Conservation (phyloP, 1,140 invertebrate genomes). For the Anoplolepis gracilipes region DNA sequence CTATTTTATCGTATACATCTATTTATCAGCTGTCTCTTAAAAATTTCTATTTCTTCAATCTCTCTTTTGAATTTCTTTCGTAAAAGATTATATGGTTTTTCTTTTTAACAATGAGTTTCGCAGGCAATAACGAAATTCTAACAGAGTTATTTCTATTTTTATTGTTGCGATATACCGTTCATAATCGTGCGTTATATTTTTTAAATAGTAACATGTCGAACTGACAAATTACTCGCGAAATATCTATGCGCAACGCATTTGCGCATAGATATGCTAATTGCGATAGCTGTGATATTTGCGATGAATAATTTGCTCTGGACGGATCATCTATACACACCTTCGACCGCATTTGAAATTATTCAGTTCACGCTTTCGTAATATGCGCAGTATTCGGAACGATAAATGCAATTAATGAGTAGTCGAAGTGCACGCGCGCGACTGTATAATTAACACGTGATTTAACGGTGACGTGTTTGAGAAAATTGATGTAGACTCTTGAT, state of each 20-base stretch:
- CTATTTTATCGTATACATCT: constrained; percentile 2
- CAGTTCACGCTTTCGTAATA: constrained; percentile 36
- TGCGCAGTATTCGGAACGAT: constrained; percentile 33
- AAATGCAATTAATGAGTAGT: constrained; percentile 66
- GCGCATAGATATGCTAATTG: constrained; percentile 50
- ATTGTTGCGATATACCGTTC: background rate
- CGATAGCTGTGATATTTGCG: constrained; percentile 11
- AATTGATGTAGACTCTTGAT: background rate
- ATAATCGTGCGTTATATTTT: constrained; percentile 29
- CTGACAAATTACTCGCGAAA: constrained; percentile 15
- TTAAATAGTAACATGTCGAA: constrained; percentile 15
- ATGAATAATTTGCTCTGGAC: constrained; percentile 39
- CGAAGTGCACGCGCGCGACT: background rate
- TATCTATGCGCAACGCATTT: constrained; percentile 16
- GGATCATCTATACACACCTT: constrained; percentile 22
- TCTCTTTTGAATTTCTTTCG: background rate
- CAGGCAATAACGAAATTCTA: background rate
- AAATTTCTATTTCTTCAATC: background rate
- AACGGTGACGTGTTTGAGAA: background rate
- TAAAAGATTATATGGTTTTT: background rate
- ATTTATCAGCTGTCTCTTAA: background rate
- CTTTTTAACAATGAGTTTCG: background rate
- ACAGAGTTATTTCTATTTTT: background rate
- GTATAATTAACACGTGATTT: constrained; percentile 60
- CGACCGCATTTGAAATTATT: constrained; percentile 39